A percentile compares a stretch with the other conserved stretches of the same genome.
Conservation (phyloP, 2,797 vertebrate genomes). For the Urocyon cinereoargenteus region DNA sequence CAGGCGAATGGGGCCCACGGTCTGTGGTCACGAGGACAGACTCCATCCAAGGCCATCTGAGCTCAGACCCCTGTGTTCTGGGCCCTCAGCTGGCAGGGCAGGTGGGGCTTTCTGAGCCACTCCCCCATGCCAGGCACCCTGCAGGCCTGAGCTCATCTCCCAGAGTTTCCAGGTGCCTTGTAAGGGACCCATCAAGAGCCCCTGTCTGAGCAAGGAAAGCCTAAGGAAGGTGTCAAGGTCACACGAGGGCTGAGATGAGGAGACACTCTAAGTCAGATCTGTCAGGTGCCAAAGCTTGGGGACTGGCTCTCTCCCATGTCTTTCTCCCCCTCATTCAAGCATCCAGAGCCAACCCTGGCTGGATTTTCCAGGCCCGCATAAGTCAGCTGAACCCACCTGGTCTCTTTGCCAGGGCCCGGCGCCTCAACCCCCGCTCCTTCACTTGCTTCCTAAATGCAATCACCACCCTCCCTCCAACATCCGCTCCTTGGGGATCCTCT, state of each 20-base stretch:
- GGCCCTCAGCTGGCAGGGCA: neutral
- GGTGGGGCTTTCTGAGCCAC: neutral
- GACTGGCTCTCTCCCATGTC: neutral
- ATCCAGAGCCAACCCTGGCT: neutral
- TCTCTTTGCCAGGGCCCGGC: neutral
- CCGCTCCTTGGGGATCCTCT: neutral
- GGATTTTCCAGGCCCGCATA: neutral
- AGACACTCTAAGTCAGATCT: too few species aligned
- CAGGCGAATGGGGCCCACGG: too few species aligned
- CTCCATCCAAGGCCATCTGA: neutral
- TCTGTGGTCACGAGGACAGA: neutral
- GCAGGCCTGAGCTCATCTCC: neutral
- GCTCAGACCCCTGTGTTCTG: fast-evolving
- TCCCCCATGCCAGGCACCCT: neutral
- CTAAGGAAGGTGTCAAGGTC: neutral
- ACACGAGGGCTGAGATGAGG: neutral
- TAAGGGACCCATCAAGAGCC: neutral
- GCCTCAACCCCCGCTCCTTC: neutral
- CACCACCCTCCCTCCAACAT: neutral
- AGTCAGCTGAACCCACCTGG: neutral
- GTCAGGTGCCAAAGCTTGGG: neutral
- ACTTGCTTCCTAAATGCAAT: neutral
- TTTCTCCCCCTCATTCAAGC: neutral
- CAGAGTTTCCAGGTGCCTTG: fast-evolving
- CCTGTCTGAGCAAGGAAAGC: neutral